Conservation (phyloP, 2,888 invertebrate genomes). For the Phytoseiulus persimilis region DNA sequence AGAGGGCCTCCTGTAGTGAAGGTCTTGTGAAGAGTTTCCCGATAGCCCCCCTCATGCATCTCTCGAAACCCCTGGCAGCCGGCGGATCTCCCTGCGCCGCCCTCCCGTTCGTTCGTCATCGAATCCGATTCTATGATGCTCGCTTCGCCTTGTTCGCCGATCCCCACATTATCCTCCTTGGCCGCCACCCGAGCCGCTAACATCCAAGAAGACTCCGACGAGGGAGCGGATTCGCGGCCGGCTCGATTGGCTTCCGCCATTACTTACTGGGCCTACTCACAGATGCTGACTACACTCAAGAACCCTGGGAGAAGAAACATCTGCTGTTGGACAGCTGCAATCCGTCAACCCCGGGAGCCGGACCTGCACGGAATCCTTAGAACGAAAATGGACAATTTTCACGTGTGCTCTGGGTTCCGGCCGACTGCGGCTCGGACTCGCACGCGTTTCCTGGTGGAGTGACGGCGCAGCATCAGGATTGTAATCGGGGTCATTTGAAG, state of each 20-base stretch:
- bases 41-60: not conserved
- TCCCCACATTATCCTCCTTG: not conserved
- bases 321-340: not conserved
- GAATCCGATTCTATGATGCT: not conserved
- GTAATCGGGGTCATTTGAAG: too few relatives aligned
- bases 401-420: too few relatives aligned
- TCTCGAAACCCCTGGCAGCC: not conserved
- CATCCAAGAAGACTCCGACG: not conserved
- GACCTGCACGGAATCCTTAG: not conserved
- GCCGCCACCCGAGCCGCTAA: not conserved
- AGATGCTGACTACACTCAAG: not conserved
- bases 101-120: not conserved
- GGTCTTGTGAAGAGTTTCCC: too few relatives aligned
- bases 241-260: not conserved
- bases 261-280: not conserved
- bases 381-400: not conserved
- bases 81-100: too few relatives aligned
- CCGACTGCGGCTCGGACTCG: too few relatives aligned
- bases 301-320: not conserved
- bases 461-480: too few relatives aligned
- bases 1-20: too few relatives aligned
- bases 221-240: not conserved
- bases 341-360: not conserved
- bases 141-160: not conserved
- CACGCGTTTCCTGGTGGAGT: too few relatives aligned